Evolutionary conservation across 2,888 invertebrate species (phyloP).

Genomic region (Acleris literana): DNA sequence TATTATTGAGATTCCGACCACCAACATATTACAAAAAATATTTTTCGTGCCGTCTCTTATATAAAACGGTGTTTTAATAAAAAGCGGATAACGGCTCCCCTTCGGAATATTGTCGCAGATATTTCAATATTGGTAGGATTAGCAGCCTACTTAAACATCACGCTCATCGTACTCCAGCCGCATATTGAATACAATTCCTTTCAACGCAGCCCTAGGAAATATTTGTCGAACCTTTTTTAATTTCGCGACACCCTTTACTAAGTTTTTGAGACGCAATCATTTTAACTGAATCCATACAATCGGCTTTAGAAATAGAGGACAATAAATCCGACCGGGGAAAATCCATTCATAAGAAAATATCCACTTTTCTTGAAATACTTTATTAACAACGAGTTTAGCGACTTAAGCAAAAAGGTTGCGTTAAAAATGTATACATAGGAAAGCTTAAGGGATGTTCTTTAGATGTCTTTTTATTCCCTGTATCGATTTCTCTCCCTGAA

Average conservation of each 20-base stretch:
- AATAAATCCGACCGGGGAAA: slow-evolving; percentile 16
- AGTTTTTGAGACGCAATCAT: slow-evolving; percentile 28
- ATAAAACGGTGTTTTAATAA: slow-evolving; percentile 79
- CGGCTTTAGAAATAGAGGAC: slow-evolving; percentile 21
- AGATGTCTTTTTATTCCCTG: slow-evolving; percentile 1
- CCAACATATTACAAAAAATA: slow-evolving; percentile 49
- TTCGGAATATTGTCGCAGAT: slow-evolving; percentile 80
- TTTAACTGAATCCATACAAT: slow-evolving; percentile 26
- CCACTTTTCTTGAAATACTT: slow-evolving; percentile 19
- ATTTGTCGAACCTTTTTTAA: slow-evolving; percentile 77
- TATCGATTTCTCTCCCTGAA: not conserved
- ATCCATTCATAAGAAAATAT: slow-evolving; percentile 23
- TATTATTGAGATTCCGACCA: slow-evolving; percentile 17
- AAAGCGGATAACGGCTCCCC: slow-evolving; percentile 74
- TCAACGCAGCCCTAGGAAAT: slow-evolving; percentile 71
- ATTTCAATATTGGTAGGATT: slow-evolving; percentile 83
- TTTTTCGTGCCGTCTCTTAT: slow-evolving; percentile 65
- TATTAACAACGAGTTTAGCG: slow-evolving; percentile 13
- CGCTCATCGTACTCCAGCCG: slow-evolving; percentile 69
- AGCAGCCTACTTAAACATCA: slow-evolving; percentile 81
- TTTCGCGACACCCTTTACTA: slow-evolving; percentile 51
- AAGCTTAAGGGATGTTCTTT: slow-evolving; percentile 1
- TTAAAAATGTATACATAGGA: slow-evolving; percentile 9
- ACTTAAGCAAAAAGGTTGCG: slow-evolving; percentile 11
- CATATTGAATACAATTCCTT: slow-evolving; percentile 79